Evolutionary conservation across 2,888 invertebrate genomes (phyloP), one percentile per base, ranked within the genome.

Genomic region (Thereva nobilitata): DNA sequence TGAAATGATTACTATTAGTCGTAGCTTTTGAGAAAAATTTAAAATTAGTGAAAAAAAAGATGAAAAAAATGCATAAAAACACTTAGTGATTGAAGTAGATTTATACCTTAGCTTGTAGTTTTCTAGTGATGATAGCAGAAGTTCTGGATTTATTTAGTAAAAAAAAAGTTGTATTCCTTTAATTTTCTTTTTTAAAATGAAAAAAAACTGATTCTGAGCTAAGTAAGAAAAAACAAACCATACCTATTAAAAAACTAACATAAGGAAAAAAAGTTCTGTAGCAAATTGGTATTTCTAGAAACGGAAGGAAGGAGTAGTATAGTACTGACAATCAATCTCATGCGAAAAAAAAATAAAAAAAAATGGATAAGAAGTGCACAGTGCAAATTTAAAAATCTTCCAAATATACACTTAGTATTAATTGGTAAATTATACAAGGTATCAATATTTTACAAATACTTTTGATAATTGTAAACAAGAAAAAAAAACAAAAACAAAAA

Each of bases 61-160:
- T 7, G 47, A 65, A 52, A 59, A 63, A 23, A 23, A 23, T 23
- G 47, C 54, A 65, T 54, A 57, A 59, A 12, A 42, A 64, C 44
- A 54, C 23, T 23, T 64, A 68, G 64, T 45, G 68, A 68, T 68
- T 57, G 68, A 23, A 68, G 64, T 68, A 68, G 68, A 68, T 68
- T 68, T 68, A 68, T 68, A 68, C 68, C 40, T 49, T 68, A 68
- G 68, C 49, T 53, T 59, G 65, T 68, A 65, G 68, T 40, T 47
- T 45, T 68, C 65, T 65, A 59, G 64, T 65, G 68, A 47, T 23
- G 37, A 65, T 56, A 38, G 65, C 44, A 64, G 53, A 44, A 68
- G 45, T 64, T 64, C 47, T 49, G 59, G 49, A 10, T 34, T 52
- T 52, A 47, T 59, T 12, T 47, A 49, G 45, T 59, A 45, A 23